phyloP scores from a whole-genome alignment of 37 sponge, comb jelly and placozoan species.

The Aphrocallistes beatrix region DNA sequence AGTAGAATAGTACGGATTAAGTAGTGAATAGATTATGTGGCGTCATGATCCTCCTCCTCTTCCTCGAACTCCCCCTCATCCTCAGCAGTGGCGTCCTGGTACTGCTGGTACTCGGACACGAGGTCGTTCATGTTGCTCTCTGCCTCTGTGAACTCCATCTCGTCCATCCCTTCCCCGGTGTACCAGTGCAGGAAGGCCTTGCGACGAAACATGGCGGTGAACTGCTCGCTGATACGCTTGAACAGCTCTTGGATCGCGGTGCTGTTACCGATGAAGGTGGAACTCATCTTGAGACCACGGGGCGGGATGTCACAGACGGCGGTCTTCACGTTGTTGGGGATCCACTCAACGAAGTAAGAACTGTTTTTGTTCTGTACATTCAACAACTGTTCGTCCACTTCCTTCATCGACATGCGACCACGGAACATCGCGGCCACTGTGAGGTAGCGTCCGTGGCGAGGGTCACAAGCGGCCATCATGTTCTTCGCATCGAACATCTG shows the following conservation, averaged over 20 bases:
- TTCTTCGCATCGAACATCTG: constrained; percentile 99
- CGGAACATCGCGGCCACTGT: constrained; percentile 99
- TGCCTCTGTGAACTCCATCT: constrained; percentile 99
- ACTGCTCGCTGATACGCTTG: constrained; percentile 99
- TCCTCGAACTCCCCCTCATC: constrained; percentile 97
- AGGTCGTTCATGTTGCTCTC: constrained; percentile 99
- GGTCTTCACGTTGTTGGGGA: constrained; percentile 99
- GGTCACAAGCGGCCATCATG: constrained; percentile 99
- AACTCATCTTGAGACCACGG: constrained; percentile 96
- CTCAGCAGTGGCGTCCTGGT: constrained; percentile 99
- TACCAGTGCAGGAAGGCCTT: constrained; percentile 99
- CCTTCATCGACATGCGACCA: constrained; percentile 99
- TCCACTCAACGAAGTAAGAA: constrained; percentile 99
- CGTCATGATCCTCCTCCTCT: constrained; percentile 89
- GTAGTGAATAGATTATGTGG: not conserved
- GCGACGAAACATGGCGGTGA: constrained; percentile 99
- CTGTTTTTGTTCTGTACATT: constrained; percentile 99
- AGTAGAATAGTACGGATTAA: not conserved
- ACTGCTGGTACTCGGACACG: constrained; percentile 99
- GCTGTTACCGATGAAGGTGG: constrained; percentile 99
- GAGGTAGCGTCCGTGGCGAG: constrained; percentile 98
- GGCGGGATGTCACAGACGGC: constrained; percentile 99
- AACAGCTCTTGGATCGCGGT: constrained; percentile 99
- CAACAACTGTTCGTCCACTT: constrained; percentile 96
- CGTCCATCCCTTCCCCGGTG: constrained; percentile 91